phyloP scores from a whole-genome alignment of 2,888 invertebrate genomes.

The Tipula helvola region DNA sequence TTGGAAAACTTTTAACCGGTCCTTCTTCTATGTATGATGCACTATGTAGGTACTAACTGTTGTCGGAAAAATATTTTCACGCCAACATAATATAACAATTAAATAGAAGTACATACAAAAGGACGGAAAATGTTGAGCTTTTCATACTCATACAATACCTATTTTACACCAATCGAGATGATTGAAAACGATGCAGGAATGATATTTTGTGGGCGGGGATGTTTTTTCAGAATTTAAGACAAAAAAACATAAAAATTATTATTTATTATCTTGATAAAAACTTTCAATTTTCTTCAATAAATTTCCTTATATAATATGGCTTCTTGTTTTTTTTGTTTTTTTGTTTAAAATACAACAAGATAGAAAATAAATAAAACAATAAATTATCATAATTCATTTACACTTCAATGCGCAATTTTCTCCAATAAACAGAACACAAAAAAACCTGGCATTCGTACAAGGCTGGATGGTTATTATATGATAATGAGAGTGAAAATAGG shows the following conservation, averaged over 20 bases:
- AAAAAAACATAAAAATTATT: background rate
- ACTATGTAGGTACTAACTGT: background rate
- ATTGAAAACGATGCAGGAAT: background rate
- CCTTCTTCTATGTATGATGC: background rate
- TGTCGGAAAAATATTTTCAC: no score
- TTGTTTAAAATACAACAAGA: background rate
- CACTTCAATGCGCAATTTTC: background rate
- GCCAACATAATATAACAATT: no score
- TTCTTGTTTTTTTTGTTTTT: background rate
- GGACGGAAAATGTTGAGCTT: background rate
- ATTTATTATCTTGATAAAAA: background rate
- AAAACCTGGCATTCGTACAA: background rate
- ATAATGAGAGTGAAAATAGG: background rate
- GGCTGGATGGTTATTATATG: background rate
- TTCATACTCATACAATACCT: background rate
- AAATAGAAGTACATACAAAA: no score
- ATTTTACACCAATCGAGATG: background rate
- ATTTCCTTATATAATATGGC: background rate
- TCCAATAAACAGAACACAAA: background rate
- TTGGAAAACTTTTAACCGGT: background rate
- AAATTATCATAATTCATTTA: conserved; percentile 4
- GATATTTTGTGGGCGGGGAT: background rate
- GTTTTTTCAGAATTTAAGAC: background rate
- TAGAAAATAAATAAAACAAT: background rate
- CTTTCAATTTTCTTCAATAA: background rate